Conservation (phyloP, 30 jellyfish, hydroid and myxozoan genomes). For the Aurelia sp. region DNA sequence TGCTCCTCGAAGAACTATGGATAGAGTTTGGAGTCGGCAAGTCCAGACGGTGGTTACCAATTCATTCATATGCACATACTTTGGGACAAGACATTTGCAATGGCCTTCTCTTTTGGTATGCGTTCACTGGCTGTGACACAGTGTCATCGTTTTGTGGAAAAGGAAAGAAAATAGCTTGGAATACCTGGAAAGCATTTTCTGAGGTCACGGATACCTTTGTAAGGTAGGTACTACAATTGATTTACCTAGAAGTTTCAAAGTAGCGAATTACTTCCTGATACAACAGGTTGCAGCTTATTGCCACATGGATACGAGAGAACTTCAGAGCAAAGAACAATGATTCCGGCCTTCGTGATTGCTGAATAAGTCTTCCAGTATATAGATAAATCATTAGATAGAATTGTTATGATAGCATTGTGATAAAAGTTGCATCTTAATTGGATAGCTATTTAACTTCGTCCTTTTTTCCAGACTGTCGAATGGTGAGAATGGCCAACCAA, state of each 20-base stretch:
- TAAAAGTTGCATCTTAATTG: background rate
- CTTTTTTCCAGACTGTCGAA: constrained; percentile 22
- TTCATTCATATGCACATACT: constrained; percentile 6
- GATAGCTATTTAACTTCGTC: background rate
- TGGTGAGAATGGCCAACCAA: constrained; percentile 15
- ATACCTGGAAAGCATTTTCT: constrained; percentile 24
- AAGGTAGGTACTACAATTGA: background rate
- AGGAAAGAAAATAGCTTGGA: constrained; percentile 43
- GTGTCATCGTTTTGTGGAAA: constrained; percentile 47
- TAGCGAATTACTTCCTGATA: background rate
- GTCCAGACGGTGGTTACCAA: constrained; percentile 1
- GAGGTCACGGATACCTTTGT: constrained; percentile 26
- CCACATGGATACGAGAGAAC: background rate
- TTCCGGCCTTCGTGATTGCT: background rate
- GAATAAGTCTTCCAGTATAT: background rate
- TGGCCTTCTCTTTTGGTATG: constrained; percentile 40
- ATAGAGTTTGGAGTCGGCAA: constrained; percentile 26
- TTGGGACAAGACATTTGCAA: constrained; percentile 15
- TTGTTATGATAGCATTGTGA: background rate
- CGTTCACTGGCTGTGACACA: constrained; percentile 58
- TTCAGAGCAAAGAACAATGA: background rate
- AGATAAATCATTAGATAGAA: background rate
- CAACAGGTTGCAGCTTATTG: background rate
- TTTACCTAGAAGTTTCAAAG: background rate
- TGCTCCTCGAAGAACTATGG: constrained; percentile 2